Evolutionary conservation across 1,140 invertebrate genomes (phyloP).

Genomic region (Nasonia longicornis): DNA sequence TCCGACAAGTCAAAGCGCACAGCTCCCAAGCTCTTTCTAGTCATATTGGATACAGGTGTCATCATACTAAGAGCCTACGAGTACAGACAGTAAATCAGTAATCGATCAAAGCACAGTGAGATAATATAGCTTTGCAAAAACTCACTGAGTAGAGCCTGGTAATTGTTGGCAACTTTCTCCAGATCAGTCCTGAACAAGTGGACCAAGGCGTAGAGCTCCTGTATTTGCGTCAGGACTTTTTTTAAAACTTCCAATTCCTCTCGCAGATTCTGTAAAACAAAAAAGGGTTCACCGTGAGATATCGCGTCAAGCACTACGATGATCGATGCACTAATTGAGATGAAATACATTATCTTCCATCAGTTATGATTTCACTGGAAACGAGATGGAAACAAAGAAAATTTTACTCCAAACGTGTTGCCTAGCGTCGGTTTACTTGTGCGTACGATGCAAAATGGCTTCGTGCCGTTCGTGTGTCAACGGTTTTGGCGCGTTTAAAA

Average conservation of each 20-base stretch:
- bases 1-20: constrained; percentile 36
- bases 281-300: background rate
- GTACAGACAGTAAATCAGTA: background rate
- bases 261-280: constrained; percentile 24
- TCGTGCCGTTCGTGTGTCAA: background rate
- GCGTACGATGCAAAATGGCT: constrained; percentile 8
- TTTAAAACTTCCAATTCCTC: constrained; percentile 50
- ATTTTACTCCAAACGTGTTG: background rate
- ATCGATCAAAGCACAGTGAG: too few relatives aligned
- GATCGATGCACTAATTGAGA: background rate
- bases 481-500: constrained; percentile 28
- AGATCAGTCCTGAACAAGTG: constrained; percentile 53
- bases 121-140: background rate
- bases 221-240: constrained; percentile 49
- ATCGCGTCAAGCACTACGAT: background rate
- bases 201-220: constrained; percentile 51
- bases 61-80: background rate
- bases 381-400: background rate
- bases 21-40: constrained; percentile 43
- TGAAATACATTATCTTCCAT: constrained; percentile 34
- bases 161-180: constrained; percentile 55
- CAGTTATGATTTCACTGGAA: background rate
- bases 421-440: background rate
- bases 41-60: constrained; percentile 33
- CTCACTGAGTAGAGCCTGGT: constrained; percentile 44